Evolutionary conservation across 2,113 vertebrate genomes (phyloP).

Genomic region (Dendropsophus ebraccatus): DNA sequence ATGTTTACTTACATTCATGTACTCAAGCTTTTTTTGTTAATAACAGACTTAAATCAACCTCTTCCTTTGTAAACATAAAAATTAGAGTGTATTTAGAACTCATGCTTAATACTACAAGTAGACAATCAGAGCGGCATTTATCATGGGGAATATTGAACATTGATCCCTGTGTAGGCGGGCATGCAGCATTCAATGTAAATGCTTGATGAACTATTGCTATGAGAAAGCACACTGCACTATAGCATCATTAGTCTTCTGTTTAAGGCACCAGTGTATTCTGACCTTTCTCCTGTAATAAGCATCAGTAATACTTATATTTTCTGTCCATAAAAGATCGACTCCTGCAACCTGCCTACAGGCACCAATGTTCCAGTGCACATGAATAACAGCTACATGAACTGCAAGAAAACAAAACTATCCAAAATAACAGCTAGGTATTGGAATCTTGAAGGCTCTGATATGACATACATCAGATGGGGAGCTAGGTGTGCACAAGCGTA

Average conservation of each 20-base stretch:
- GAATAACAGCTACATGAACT: not conserved
- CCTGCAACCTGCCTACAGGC: not conserved
- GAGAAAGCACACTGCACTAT: not conserved
- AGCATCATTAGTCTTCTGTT: not conserved
- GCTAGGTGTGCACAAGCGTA: too few relatives aligned
- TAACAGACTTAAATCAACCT: not conserved
- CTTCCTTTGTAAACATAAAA: not conserved
- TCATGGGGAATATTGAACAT: slow-evolving; percentile 8
- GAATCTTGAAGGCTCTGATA: not conserved
- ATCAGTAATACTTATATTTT: not conserved
- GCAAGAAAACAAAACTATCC: not conserved
- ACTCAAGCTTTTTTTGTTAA: too few relatives aligned
- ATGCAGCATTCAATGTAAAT: not conserved
- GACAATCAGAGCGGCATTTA: not conserved
- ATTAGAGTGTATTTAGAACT: not conserved
- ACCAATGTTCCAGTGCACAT: too few relatives aligned
- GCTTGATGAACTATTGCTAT: slow-evolving; percentile 6
- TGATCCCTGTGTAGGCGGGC: not conserved
- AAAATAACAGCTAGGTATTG: not conserved
- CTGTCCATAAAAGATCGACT: not conserved
- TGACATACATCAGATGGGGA: too few relatives aligned
- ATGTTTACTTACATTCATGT: too few relatives aligned
- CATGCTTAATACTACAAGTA: not conserved
- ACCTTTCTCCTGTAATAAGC: not conserved
- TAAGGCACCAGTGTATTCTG: not conserved